Conservation (phyloP, 2,113 vertebrate genomes). For the Silurus glanis region DNA sequence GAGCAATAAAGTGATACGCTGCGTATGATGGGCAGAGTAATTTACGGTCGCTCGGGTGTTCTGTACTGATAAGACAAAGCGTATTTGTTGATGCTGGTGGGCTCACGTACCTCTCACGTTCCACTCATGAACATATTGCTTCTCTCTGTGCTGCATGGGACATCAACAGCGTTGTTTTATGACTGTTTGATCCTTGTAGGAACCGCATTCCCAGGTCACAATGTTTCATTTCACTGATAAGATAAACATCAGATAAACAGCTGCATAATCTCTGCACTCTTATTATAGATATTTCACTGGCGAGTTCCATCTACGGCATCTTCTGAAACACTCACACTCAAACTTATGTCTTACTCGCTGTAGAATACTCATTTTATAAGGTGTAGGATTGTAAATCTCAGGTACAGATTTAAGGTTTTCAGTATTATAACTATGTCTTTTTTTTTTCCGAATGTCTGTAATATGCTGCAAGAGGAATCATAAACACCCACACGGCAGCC, state of each 20-base stretch:
- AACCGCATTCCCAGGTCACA: not conserved
- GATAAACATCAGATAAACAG: conserved; percentile 34
- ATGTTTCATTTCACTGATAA: conserved; percentile 22
- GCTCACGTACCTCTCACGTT: not conserved
- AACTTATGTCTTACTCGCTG: not conserved
- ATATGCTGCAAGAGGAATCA: not conserved
- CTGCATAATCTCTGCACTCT: not conserved
- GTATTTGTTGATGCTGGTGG: not conserved
- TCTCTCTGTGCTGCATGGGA: not conserved
- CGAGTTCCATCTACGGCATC: not conserved
- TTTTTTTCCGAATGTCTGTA: not conserved
- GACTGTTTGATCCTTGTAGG: conserved; percentile 15
- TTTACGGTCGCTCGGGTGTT: not conserved
- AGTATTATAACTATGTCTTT: not conserved
- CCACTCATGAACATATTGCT: not conserved
- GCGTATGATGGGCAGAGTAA: not conserved
- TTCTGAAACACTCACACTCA: not conserved
- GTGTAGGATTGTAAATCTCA: not conserved
- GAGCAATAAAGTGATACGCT: not conserved
- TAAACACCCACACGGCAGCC: not conserved
- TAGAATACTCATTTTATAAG: not conserved
- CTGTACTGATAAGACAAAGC: not conserved
- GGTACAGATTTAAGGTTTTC: not conserved
- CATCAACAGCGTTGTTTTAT: not conserved
- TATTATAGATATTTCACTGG: not conserved